Base-by-base conservation (phyloP, 2,113 vertebrate genomes). In the Myodes glareolus region DNA sequence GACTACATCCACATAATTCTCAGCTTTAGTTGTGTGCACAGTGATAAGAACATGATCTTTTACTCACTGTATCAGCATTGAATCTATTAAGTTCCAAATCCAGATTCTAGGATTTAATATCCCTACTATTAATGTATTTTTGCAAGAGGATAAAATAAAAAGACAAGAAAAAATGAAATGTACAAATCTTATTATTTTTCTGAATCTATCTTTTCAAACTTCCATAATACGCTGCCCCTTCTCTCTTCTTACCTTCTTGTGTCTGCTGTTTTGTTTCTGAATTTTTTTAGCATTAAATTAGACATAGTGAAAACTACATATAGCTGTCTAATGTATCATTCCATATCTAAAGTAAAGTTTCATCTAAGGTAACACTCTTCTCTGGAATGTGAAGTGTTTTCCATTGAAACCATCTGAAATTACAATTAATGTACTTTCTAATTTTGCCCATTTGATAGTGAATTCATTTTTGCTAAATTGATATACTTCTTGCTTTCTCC, bases 381-480 rank as follows among this genome's bases (percentile, higher is more conserved):
- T 50, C 3, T 75, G 17, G 16, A 88, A 29, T 88, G 14, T 50
- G 21, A 81, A 94, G 2, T 2, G 77, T 87, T 92, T 88, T 88
- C 7, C 7, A 47, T 6, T 25, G 77, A 78, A 90, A 58, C 50
- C 31, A 81, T 73, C 92, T 96, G 87, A 70, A 96, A 73, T 50
- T 86, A 47, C 16, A 88, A 63, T 70, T 92, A 81, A 81, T 81
- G 84, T 84, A 27, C 8, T 73, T 77, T 65, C 29, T 45, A 94
- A 19, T 70, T 90, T 94, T 87, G 25, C 85, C 93, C 14, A 47
- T 58, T 97, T 95, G 91, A 92, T 65, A 87, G 36, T 93, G 75
- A 95, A 85, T 16, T 88, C 8, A 73, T 36, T 75, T 86, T 86
- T 86, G 33, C 58, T 94, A 95, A 95, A 42, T 0, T 84, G 47